Percentiles rank a stretch among this genome's conserved stretches.
These are phyloP conservation scores for Enteromius viviparus DNA, from an alignment of 2,797 vertebrate species.

Conservation along the genomic window DNA sequence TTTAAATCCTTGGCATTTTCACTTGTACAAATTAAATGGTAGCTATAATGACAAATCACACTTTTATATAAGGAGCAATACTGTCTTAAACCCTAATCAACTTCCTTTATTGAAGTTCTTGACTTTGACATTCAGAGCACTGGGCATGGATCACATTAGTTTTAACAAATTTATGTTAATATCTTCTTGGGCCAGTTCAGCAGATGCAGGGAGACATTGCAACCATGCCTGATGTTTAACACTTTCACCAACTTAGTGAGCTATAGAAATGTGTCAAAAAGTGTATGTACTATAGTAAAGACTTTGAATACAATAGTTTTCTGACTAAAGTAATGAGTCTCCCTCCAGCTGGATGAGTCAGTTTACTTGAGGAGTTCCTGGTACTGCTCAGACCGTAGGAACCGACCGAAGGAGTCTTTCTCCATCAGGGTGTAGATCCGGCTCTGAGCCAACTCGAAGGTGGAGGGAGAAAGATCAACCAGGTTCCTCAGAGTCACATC, in stretches of 20 bases:
- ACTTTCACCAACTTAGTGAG: neutral
- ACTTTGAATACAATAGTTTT: neutral
- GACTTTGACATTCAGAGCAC: slow-evolving; percentile 34
- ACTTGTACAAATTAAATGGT: neutral
- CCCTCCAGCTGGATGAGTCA: slow-evolving; percentile 59
- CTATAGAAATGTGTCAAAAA: neutral
- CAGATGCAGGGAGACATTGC: slow-evolving; percentile 19
- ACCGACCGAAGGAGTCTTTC: slow-evolving; percentile 94
- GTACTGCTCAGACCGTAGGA: slow-evolving; percentile 88
- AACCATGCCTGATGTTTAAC: neutral
- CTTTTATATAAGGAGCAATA: neutral
- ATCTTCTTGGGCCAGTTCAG: neutral
- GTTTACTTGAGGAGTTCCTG: slow-evolving; percentile 89
- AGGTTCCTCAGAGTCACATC: slow-evolving; percentile 91
- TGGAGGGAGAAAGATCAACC: slow-evolving; percentile 82
- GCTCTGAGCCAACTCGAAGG: slow-evolving; percentile 94
- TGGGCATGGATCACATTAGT: slow-evolving; percentile 5
- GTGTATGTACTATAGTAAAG: neutral
- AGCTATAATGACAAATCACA: slow-evolving; percentile 10
- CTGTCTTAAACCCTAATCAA: slow-evolving; percentile 1
- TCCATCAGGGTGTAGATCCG: slow-evolving; percentile 94
- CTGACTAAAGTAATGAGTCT: slow-evolving; percentile 31
- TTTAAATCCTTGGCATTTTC: neutral
- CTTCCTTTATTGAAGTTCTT: slow-evolving; percentile 21
- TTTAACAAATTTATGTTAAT: slow-evolving; percentile 10